phyloP scores from a whole-genome alignment of 2,797 vertebrate species.

The Mycteria americana region DNA sequence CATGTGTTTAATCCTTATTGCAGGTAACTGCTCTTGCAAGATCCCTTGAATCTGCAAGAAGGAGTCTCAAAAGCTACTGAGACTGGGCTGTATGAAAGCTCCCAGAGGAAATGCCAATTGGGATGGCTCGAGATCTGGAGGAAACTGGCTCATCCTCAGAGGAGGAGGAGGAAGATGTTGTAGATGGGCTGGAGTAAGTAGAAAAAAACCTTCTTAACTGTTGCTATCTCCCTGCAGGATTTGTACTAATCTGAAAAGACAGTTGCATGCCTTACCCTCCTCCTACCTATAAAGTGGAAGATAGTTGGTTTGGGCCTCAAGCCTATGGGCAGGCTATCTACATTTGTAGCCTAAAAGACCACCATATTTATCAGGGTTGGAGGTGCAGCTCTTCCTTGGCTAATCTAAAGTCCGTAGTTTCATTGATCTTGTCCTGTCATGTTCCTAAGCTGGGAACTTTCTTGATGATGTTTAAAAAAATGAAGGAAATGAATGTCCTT shows the following conservation, averaged over 20 bases:
- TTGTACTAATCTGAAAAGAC: neutral
- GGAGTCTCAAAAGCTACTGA: constrained; percentile 40
- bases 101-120: constrained; percentile 83
- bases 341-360: neutral
- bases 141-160: constrained; percentile 82
- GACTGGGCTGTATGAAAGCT: constrained; percentile 67
- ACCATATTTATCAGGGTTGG: neutral
- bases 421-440: neutral
- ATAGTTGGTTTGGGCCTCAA: neutral
- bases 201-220: neutral
- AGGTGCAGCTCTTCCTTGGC: neutral
- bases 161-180: constrained; percentile 70
- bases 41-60: constrained; percentile 7
- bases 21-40: constrained; percentile 57
- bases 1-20: neutral
- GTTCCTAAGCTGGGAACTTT: neutral
- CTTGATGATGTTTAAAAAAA: neutral
- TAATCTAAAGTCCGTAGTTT: neutral
- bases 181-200: constrained; percentile 73
- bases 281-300: fast-evolving
- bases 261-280: neutral
- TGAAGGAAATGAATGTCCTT: neutral
- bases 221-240: neutral
- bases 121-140: constrained; percentile 82
- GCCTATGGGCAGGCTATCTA: neutral